Evolutionary conservation across 2,113 vertebrate species (phyloP).

Genomic region (Channa maculata): DNA sequence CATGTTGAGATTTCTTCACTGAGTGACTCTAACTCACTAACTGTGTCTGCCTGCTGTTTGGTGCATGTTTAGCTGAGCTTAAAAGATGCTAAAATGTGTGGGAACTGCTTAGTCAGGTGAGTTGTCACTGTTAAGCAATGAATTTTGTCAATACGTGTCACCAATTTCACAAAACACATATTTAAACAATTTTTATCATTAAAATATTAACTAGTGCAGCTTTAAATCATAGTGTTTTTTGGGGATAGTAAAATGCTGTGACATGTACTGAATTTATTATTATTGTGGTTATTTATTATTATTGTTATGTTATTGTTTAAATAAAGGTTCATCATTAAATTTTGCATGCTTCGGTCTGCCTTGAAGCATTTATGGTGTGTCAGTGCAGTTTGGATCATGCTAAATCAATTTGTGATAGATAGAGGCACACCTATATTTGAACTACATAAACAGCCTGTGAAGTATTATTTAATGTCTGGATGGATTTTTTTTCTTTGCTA

Average conservation of each 20-base stretch:
- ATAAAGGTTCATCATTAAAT: too few relatives aligned
- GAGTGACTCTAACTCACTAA: too few relatives aligned
- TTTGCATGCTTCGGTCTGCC: not conserved
- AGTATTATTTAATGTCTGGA: not conserved
- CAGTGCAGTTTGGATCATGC: not conserved
- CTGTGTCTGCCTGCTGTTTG: too few relatives aligned
- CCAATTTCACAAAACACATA: slow-evolving; percentile 3
- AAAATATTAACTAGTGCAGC: slow-evolving; percentile 7
- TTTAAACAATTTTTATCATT: slow-evolving; percentile 2
- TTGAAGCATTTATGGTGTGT: not conserved
- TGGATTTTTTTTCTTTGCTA: not conserved
- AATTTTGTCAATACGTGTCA: not conserved
- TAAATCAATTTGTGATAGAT: not conserved
- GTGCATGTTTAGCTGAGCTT: too few relatives aligned
- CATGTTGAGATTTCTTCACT: too few relatives aligned
- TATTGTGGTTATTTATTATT: not conserved
- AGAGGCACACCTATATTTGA: not conserved
- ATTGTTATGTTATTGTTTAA: too few relatives aligned
- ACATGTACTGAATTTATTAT: not conserved
- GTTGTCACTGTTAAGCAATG: not conserved
- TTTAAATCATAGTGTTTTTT: not conserved
- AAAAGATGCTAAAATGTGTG: too few relatives aligned
- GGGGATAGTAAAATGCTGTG: too few relatives aligned
- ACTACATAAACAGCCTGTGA: not conserved
- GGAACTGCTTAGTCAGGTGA: not conserved